Conservation (phyloP, 2,113 vertebrate genomes). For the Parus major region DNA sequence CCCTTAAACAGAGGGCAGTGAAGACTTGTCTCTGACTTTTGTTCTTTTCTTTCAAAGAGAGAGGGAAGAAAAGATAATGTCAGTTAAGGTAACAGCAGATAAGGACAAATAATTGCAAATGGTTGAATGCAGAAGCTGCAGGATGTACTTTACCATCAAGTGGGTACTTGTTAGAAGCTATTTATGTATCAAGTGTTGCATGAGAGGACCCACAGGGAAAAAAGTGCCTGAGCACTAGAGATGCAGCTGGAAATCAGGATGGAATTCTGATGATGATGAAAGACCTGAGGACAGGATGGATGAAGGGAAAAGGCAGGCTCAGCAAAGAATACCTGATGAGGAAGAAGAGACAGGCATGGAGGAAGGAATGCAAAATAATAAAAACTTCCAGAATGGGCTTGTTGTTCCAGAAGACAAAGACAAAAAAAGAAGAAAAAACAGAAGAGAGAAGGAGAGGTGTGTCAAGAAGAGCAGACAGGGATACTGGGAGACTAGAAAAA, state of each 20-base stretch:
- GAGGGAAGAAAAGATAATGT: background rate
- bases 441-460: background rate
- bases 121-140: slow-evolving; percentile 42
- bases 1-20: background rate
- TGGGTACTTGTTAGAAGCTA: slow-evolving; percentile 53
- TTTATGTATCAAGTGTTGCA: slow-evolving; percentile 41
- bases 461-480: background rate
- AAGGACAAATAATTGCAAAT: slow-evolving; percentile 36
- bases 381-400: background rate
- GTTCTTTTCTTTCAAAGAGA: background rate
- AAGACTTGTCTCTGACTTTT: background rate
- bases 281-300: background rate
- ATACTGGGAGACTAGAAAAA: background rate
- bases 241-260: slow-evolving; percentile 21
- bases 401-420: background rate
- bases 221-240: background rate
- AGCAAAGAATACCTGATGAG: background rate
- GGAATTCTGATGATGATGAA: background rate
- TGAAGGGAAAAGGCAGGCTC: background rate
- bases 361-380: background rate
- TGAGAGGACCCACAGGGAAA: slow-evolving; percentile 12
- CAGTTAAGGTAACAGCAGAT: slow-evolving; percentile 29
- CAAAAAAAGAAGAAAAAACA: background rate
- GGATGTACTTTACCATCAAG: slow-evolving; percentile 61
- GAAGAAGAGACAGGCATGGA: background rate